Percentiles rank a stretch among this genome's conserved stretches.
These are phyloP conservation scores for Myanophis thanlyinensis DNA, from an alignment of 2,113 vertebrate genomes.

Conservation along the genomic window DNA sequence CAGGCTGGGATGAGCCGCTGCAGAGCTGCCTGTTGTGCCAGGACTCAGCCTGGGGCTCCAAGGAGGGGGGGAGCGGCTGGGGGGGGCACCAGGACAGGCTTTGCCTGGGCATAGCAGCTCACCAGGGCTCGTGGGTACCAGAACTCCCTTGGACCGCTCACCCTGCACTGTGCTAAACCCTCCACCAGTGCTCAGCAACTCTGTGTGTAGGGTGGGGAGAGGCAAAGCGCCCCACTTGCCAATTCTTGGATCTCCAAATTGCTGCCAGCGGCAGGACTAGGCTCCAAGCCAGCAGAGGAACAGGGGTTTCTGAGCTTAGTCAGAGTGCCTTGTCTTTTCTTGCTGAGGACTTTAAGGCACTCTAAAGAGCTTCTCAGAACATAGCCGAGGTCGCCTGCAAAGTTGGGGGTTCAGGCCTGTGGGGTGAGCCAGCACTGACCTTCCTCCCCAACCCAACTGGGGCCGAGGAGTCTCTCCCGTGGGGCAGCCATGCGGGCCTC, in stretches of 20 bases:
- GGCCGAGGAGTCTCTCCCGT: neutral
- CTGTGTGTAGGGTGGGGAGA: rapidly evolving
- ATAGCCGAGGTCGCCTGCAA: neutral
- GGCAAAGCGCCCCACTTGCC: neutral
- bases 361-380: neutral
- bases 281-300: neutral
- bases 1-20: neutral
- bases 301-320: neutral
- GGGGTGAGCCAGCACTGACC: neutral
- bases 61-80: neutral
- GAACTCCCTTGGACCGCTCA: neutral
- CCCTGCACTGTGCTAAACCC: too few species aligned
- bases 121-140: neutral
- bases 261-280: neutral
- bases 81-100: neutral
- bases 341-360: neutral
- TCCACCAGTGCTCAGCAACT: too few species aligned
- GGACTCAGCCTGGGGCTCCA: neutral
- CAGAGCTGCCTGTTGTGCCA: neutral
- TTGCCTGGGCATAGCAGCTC: too few species aligned
- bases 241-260: neutral
- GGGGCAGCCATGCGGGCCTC: neutral
- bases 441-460: neutral
- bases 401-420: neutral
- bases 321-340: neutral